These are phyloP conservation scores for Lacerta viridis DNA, from an alignment of 2,797 vertebrate genomes.

Conservation along the genomic window DNA sequence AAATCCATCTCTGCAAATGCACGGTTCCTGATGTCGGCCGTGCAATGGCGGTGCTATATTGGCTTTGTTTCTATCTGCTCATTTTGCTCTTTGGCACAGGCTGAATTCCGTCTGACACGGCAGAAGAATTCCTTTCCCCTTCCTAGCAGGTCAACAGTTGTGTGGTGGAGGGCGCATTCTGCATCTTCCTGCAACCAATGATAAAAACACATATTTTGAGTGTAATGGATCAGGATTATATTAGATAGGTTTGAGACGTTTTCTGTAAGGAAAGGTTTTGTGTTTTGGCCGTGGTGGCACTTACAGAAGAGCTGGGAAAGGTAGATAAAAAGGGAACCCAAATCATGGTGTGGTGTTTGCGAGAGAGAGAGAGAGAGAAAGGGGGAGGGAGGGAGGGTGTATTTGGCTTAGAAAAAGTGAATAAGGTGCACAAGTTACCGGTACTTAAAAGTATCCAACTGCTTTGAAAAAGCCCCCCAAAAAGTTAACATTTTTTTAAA, in stretches of 20 bases:
- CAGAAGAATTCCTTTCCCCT: background rate
- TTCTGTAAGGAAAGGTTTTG: background rate
- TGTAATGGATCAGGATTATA: background rate
- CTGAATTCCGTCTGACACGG: background rate
- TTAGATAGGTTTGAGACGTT: background rate
- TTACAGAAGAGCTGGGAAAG: background rate
- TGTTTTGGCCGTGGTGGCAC: background rate
- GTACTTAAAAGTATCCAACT: too few species aligned
- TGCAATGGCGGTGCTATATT: background rate
- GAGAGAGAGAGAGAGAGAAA: too few species aligned
- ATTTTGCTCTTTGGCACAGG: background rate
- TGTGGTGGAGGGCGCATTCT: background rate
- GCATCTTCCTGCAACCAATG: background rate
- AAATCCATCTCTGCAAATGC: conserved; percentile 20
- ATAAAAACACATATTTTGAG: background rate
- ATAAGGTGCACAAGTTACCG: too few species aligned
- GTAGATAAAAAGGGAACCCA: too few species aligned
- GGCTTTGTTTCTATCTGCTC: conserved; percentile 9
- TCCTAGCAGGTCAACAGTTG: background rate
- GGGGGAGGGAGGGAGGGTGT: too few species aligned
- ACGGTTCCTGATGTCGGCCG: background rate
- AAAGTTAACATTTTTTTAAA: too few species aligned
- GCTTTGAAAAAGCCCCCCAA: too few species aligned
- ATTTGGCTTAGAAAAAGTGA: too few species aligned
- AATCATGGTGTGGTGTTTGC: too few species aligned